Conservation (phyloP, 2,888 invertebrate genomes). For the Malthinus flaveolus region DNA sequence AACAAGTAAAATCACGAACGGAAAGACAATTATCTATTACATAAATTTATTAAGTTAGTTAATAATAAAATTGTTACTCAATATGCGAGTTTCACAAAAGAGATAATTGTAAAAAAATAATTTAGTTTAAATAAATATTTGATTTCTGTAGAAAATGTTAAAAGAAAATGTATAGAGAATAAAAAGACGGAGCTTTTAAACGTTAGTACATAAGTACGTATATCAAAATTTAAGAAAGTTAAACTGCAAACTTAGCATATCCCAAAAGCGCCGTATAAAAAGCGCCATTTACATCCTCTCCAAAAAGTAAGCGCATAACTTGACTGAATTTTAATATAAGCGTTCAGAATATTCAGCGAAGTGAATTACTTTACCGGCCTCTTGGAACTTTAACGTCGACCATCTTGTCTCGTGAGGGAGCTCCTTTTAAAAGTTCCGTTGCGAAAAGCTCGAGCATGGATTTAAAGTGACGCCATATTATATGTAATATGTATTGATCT, state of each 20-base stretch:
- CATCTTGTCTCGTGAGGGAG: conserved; percentile 52
- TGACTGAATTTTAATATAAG: conserved; percentile 43
- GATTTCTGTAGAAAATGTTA: too few relatives aligned
- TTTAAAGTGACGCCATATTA: conserved; percentile 50
- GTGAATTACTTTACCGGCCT: conserved; percentile 47
- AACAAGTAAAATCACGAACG: too few relatives aligned
- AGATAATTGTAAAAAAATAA: background rate
- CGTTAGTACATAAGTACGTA: conserved; percentile 4
- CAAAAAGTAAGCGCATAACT: conserved; percentile 43
- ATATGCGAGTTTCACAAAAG: too few relatives aligned
- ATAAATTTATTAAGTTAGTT: too few relatives aligned
- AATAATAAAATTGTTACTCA: too few relatives aligned
- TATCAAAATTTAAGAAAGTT: conserved; percentile 14
- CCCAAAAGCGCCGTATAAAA: conserved; percentile 43
- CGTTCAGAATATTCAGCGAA: conserved; percentile 46
- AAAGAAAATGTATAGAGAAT: background rate
- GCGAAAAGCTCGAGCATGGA: conserved; percentile 46
- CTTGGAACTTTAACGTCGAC: conserved; percentile 37
- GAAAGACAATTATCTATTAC: too few relatives aligned
- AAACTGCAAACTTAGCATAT: conserved; percentile 31
- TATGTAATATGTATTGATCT: conserved; percentile 50
- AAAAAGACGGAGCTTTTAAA: background rate
- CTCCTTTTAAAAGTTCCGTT: conserved; percentile 52
- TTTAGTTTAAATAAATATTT: background rate
- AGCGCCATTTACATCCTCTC: conserved; percentile 49